Conservation (phyloP, 2,888 invertebrate species). For the Amphipoea lucens region DNA sequence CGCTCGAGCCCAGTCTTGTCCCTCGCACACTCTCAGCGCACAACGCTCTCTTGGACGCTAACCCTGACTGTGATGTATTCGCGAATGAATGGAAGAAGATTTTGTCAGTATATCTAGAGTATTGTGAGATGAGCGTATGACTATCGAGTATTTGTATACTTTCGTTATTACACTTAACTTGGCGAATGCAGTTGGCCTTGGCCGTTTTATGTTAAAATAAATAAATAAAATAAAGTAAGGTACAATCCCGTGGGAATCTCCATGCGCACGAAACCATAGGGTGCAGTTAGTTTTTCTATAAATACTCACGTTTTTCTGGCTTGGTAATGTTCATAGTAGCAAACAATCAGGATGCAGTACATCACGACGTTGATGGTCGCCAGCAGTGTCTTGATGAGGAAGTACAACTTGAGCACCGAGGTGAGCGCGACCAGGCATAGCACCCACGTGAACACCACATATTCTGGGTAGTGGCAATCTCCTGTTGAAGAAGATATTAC, state of each 20-base stretch:
- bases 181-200: too few relatives aligned
- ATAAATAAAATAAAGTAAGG: background rate
- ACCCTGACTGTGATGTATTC: background rate
- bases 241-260: background rate
- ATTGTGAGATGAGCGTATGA: background rate
- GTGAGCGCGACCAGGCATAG: constrained; percentile 97
- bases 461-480: constrained; percentile 94
- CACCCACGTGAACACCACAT: constrained; percentile 98
- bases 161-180: too few relatives aligned
- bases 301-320: constrained; percentile 77
- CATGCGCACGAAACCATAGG: background rate
- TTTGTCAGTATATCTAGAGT: background rate
- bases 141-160: too few relatives aligned
- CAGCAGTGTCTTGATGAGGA: constrained; percentile 95
- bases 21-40: background rate
- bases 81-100: background rate
- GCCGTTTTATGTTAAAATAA: too few relatives aligned
- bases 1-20: background rate
- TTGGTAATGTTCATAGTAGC: constrained; percentile 88
- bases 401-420: constrained; percentile 97
- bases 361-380: constrained; percentile 93
- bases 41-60: background rate
- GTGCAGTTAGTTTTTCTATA: background rate
- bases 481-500: constrained; percentile 33
- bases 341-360: constrained; percentile 93